phyloP scores from a whole-genome alignment of 1,140 invertebrate genomes.

The Pseudomyrmex gracilis region DNA sequence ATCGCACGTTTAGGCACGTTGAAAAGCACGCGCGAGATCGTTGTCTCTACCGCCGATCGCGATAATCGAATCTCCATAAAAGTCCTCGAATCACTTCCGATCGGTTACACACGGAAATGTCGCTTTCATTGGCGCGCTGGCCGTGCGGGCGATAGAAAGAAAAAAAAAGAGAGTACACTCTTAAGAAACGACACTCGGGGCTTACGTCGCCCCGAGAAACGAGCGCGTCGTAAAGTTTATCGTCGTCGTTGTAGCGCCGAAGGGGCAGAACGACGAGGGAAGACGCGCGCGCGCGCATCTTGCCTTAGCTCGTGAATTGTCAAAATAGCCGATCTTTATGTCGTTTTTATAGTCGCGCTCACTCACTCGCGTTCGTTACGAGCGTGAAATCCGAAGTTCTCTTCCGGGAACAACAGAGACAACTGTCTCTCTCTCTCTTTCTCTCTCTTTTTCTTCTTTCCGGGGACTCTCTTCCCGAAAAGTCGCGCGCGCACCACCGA shows the following conservation, averaged over 20 bases:
- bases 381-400: conserved; percentile 79
- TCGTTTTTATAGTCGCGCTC: conserved; percentile 82
- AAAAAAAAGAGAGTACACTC: conserved; percentile 57
- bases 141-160: conserved; percentile 62
- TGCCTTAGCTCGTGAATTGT: conserved; percentile 77
- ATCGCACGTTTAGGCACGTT: neutral
- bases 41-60: neutral
- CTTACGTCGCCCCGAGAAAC: conserved; percentile 76
- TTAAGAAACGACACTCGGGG: conserved; percentile 74
- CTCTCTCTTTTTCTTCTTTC: neutral
- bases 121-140: conserved; percentile 49
- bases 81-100: conserved; percentile 58
- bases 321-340: conserved; percentile 85
- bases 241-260: conserved; percentile 66
- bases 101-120: conserved; percentile 53
- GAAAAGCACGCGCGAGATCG: neutral
- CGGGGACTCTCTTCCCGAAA: conserved; percentile 67
- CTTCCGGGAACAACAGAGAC: conserved; percentile 69
- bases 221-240: conserved; percentile 83
- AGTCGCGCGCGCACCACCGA: conserved; percentile 17
- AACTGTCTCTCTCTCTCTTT: too few species aligned
- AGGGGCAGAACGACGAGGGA: conserved; percentile 5
- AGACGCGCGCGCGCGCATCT: conserved; percentile 9
- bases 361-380: conserved; percentile 77
- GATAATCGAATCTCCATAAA: conserved; percentile 62